Base-by-base conservation (phyloP, 2,797 vertebrate genomes). In the Gouania willdenowi region DNA sequence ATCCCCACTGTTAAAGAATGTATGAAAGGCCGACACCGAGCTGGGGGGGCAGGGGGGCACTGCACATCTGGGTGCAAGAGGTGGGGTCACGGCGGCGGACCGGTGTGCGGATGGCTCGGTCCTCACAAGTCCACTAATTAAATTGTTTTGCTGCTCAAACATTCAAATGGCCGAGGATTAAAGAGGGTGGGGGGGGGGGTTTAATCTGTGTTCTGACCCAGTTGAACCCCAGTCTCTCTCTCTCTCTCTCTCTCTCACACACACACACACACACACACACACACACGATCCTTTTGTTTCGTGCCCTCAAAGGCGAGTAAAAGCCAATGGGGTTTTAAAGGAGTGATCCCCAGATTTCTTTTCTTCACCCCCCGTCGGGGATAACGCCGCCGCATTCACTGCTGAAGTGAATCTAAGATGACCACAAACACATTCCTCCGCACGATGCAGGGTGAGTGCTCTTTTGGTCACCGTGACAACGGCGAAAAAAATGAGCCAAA, bases 1-100 rank as follows among this genome's bases (percentile, higher is more conserved):
- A 98, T 97, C 92, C 77, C 89, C 83, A 94, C 94, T 95, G 94
- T 95, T 95, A 91, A 93, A 94, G 93, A 92, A 93, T 90, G 93
- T 93, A 90, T 95, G 93, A 95, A 97, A 96, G 90, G 88, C 90
- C 92, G 93, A 93, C 91, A 91, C 91, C 84, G 87, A 91, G 88
- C 88, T 78, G 55, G 8, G 5, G 2, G 3, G 5, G 3, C 15
- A n/a, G 18, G 25, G 13, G 3, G 10, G 86, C 78, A 72, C 76
- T 65, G 89, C 91, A 91, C 88, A 87, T 91, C 85, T 89, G 90
- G 93, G 91, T 71, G 53, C n/a, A 75, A 83, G 71, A n/a, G 63
- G 75, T 62, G 75, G 71, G 74, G 66, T 71, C 56, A 66, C 53
- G 54, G 49, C 27, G 22, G 31, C 32, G 64, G 45, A 64, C 52